Conservation (phyloP, 2,888 invertebrate species). For the Hypsopygia costalis region DNA sequence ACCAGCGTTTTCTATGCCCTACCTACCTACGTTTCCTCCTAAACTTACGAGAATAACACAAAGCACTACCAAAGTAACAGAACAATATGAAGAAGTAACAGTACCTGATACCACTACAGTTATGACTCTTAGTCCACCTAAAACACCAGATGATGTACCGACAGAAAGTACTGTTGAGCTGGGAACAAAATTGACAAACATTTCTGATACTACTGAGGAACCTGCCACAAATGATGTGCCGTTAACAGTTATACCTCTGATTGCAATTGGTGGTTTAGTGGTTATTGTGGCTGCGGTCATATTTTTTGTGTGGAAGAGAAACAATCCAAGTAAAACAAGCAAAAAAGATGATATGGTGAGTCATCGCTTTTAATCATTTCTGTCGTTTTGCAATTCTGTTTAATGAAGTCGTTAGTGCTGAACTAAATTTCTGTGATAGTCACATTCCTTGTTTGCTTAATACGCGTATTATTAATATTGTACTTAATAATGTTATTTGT, state of each 20-base stretch:
- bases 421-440: too few species aligned
- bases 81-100: slow-evolving; percentile 39
- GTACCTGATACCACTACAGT: slow-evolving; percentile 56
- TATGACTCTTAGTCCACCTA: slow-evolving; percentile 42
- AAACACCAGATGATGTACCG: slow-evolving; percentile 41
- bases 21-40: slow-evolving; percentile 31
- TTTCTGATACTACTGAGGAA: slow-evolving; percentile 45
- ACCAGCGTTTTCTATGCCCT: slow-evolving; percentile 39
- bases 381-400: background rate
- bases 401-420: too few species aligned
- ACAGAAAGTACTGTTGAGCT: slow-evolving; percentile 31
- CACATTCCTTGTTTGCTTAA: too few species aligned
- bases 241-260: slow-evolving; percentile 85
- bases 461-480: too few species aligned
- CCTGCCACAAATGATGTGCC: slow-evolving; percentile 76
- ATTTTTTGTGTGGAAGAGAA: slow-evolving; percentile 86
- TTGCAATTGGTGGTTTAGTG: slow-evolving; percentile 85
- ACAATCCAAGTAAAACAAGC: slow-evolving; percentile 82
- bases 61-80: slow-evolving; percentile 49
- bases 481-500: too few species aligned
- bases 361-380: slow-evolving; percentile 4
- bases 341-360: slow-evolving; percentile 88
- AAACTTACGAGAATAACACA: slow-evolving; percentile 31
- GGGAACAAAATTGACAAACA: slow-evolving; percentile 41
- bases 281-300: slow-evolving; percentile 84